Base-by-base conservation (phyloP, 1,140 invertebrate species). In the Drosophila lacertosa region DNA sequence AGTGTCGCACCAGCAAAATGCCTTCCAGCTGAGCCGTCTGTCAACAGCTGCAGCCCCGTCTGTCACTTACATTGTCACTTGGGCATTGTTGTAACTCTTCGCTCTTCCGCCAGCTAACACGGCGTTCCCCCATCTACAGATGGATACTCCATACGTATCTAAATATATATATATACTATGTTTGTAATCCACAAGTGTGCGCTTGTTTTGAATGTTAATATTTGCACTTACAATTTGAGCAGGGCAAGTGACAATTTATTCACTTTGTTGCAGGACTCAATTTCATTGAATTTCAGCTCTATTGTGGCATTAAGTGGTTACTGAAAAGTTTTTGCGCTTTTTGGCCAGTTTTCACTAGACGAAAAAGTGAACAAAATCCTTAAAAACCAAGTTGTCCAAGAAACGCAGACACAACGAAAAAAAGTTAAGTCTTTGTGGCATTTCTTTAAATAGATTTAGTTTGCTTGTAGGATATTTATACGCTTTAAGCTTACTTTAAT, bases 131-230 rank as follows among this genome's bases (percentile, higher is more conserved):
- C 26, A 59, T 39, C 33, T 40, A 37, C 2, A 26, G 5, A 15
- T 10, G 29, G 24, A 53, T 60, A 35, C 2, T 15, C 16, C 16
- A 18, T 42, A 11, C 20, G 13, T 29, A 24, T 60, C 4, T 15
- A 47, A 11, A 45, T 45, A 7, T 48, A 33, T 32, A 59, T 67
- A 26, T 39, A 40, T 51, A 47, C 37, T 29, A 13, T 50, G 44
- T 71, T 39, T 51, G 45, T 73, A 76, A 80, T 76, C 81, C 62
- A 77, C 77, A 86, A 84, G 82, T 86, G 77, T 66, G 64, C 78
- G 71, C 64, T 88, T 88, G 82, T 88, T 88, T 88, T 82, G 82
- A 88, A 88, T 88, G 82, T 75, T 88, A 78, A 88, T 88, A 88
- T 88, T 88, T 88, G 82, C 82, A 78, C 83, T 72, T 75, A 74